Base-by-base conservation (phyloP, 2,888 invertebrate genomes). In the Drosophila melanosoma region DNA sequence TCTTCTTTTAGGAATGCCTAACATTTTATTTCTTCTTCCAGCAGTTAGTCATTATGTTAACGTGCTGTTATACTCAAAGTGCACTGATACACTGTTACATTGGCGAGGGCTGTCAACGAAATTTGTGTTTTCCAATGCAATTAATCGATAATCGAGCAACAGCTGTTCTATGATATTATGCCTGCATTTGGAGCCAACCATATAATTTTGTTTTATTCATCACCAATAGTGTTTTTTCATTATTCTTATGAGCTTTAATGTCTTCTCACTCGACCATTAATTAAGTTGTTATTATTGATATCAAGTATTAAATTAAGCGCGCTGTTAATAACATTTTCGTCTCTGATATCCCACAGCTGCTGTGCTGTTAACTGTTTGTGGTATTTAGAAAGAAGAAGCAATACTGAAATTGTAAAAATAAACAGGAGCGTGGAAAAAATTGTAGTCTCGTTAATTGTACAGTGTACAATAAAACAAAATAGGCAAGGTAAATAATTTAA, bases 1-100 rank as follows among this genome's bases (percentile, higher is more conserved):
- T 76, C 76, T 69, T 77, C 74, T 73, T 77, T 69, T 69, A 60
- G 69, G 52, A 73, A 76, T 36, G 26, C 48, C 40, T 11, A 60
- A 67, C 49, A 75, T 49, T 45, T 62, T 58, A 45, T 58, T 62
- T 74, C 63, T 51, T 63, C 49, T 51, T 70, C 10, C 6, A 29
- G 38, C 40, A 67, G 36, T 38, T 49, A 51, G 49, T 63, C 36
- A 32, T 49, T 10, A 48, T 62, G 77, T 52, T 60, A 57, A 10
- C 23, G 17, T 35, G 10, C 59, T 77, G 77, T 66, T 73, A 57
- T 36, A 42, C 74, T 77, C 74, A n/a, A 64, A 63, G 17, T 15
- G 29, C 7, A 11, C 42, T 63, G 73, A 29, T 61, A 40, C 23
- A 23, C 1, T 8, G 17, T 17, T 15, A 17, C n/a, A 51, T 26